phyloP scores from a whole-genome alignment of 2,113 vertebrate species.

The Pachypanchax playfairii region DNA sequence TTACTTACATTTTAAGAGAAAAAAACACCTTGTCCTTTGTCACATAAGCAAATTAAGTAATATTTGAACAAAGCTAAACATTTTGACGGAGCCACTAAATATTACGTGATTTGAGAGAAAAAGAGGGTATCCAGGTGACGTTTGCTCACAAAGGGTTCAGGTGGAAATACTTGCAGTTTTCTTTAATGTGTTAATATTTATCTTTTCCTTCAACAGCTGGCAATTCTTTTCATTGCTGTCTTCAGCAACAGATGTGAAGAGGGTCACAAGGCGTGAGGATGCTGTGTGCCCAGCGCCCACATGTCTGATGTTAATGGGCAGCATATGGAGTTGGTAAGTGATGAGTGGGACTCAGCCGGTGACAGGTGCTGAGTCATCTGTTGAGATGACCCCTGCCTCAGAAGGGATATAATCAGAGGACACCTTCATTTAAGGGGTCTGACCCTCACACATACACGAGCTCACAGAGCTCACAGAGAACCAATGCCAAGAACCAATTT shows the following conservation, averaged over 20 bases:
- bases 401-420: constrained; percentile 55
- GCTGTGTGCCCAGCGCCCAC: constrained; percentile 59
- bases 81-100: too few species aligned
- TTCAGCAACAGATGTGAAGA: constrained; percentile 68
- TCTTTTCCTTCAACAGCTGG: background rate
- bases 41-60: too few species aligned
- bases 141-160: too few species aligned
- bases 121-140: too few species aligned
- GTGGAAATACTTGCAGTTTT: too few species aligned
- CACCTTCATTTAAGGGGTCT: constrained; percentile 53
- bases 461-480: background rate
- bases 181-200: background rate
- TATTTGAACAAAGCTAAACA: too few species aligned
- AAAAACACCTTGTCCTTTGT: too few species aligned
- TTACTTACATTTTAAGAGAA: too few species aligned
- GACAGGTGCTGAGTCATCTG: constrained; percentile 77
- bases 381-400: constrained; percentile 45
- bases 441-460: constrained; percentile 28
- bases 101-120: too few species aligned
- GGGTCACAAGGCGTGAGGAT: constrained; percentile 66
- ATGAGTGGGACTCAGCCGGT: constrained; percentile 61
- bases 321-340: constrained; percentile 80
- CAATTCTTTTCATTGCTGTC: background rate
- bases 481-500: too few species aligned
- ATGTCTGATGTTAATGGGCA: constrained; percentile 79